Conservation (phyloP, 2,888 invertebrate genomes). For the Sepiola atlantica region DNA sequence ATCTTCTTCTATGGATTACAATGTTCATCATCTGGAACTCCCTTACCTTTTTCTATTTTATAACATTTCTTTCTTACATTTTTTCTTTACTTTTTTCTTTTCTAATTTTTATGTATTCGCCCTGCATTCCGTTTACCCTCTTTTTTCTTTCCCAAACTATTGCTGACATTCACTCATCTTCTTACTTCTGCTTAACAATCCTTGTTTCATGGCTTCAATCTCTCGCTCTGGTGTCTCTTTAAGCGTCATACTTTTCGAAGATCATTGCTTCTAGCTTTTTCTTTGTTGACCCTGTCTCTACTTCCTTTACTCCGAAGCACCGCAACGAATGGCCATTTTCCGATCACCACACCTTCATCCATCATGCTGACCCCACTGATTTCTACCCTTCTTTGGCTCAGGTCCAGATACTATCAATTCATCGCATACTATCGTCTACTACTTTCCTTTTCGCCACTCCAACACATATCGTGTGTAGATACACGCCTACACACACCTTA, state of each 20-base stretch:
- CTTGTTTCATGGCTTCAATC: neutral
- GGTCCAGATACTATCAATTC: constrained; percentile 1
- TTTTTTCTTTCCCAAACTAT: neutral
- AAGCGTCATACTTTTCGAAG: neutral
- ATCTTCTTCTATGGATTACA: no score
- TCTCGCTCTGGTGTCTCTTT: neutral
- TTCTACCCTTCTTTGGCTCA: neutral
- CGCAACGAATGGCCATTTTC: constrained; percentile 14
- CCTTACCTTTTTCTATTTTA: no score
- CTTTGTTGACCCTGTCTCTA: neutral
- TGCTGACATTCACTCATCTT: neutral
- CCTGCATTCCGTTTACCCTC: neutral
- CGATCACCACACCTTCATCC: neutral
- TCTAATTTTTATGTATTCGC: no score
- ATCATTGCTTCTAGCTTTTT: neutral
- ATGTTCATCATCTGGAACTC: no score
- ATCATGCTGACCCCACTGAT: neutral
- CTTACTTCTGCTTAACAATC: neutral
- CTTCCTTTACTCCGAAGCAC: neutral
- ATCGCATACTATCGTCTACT: neutral
- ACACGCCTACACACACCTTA: neutral
- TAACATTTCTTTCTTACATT: no score
- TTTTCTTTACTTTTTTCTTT: no score
- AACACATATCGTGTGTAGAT: neutral
- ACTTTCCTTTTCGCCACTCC: neutral